Percentiles rank a stretch among this genome's conserved stretches.
Evolutionary conservation across 2,113 vertebrate species (phyloP).

Genomic region (Cavia porcellus): DNA sequence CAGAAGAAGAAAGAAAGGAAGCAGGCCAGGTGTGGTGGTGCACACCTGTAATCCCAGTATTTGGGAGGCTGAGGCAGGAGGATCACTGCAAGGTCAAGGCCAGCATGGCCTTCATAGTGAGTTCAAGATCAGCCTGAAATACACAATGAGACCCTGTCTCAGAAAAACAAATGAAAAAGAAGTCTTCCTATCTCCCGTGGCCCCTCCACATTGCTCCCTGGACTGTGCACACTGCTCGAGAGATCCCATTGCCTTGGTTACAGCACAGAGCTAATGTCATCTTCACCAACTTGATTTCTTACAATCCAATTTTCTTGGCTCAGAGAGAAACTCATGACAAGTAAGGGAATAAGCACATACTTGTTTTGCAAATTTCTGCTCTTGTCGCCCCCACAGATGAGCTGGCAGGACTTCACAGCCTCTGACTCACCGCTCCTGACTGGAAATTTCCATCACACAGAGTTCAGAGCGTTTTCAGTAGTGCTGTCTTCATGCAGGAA

Average conservation of each 20-base stretch:
- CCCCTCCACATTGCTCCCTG: background rate
- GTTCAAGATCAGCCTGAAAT: background rate
- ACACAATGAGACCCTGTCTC: background rate
- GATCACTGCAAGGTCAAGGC: background rate
- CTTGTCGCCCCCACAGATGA: background rate
- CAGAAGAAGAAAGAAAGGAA: background rate
- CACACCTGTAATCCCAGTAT: background rate
- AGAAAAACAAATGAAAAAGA: background rate
- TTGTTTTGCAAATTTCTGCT: slow-evolving; percentile 10
- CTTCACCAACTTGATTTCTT: background rate
- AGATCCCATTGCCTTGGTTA: background rate
- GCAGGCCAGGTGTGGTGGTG: background rate
- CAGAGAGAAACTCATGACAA: background rate
- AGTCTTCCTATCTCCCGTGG: background rate
- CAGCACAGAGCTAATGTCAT: background rate
- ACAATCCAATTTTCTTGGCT: background rate
- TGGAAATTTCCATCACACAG: background rate
- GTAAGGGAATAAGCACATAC: background rate
- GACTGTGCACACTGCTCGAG: too few species aligned
- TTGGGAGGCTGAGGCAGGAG: background rate
- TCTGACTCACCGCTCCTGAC: background rate
- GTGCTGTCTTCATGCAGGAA: background rate
- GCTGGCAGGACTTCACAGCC: background rate
- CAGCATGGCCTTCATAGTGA: background rate
- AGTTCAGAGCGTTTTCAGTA: accelerated